A percentile compares a stretch with the other conserved stretches of the same genome.
phyloP scores from a whole-genome alignment of 2,888 invertebrate species.

The Leucoptera coffeella region DNA sequence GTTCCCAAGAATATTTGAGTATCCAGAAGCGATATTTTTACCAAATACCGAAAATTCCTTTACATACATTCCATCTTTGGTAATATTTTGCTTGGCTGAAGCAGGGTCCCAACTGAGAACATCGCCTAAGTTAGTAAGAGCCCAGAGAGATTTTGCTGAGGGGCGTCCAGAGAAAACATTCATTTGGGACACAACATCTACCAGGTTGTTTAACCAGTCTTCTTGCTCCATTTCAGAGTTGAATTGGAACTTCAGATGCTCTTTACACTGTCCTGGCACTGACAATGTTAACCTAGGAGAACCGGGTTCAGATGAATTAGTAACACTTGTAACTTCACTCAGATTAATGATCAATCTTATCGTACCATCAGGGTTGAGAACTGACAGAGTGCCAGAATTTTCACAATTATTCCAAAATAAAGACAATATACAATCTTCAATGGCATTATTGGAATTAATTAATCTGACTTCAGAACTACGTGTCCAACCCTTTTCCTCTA shows the following conservation, averaged over 20 bases:
- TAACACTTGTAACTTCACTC: constrained; percentile 70
- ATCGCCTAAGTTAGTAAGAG: constrained; percentile 72
- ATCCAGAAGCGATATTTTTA: constrained; percentile 57
- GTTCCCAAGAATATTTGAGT: constrained; percentile 59
- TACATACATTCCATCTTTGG: constrained; percentile 43
- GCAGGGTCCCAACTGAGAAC: constrained; percentile 73
- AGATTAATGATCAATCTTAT: constrained; percentile 69
- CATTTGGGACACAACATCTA: constrained; percentile 69
- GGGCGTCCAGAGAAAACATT: constrained; percentile 66
- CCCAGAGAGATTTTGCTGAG: constrained; percentile 69
- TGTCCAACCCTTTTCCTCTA: constrained; percentile 82
- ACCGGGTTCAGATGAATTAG: constrained; percentile 74
- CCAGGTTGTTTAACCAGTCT: constrained; percentile 81
- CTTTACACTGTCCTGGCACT: constrained; percentile 56
- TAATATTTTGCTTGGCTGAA: constrained; percentile 53
- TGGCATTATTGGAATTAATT: constrained; percentile 43
- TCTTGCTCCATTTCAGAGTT: constrained; percentile 79
- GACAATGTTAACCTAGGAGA: constrained; percentile 70
- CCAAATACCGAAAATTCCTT: constrained; percentile 68
- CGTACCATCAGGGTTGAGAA: constrained; percentile 72
- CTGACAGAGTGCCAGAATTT: constrained; percentile 67
- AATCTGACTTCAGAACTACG: constrained; percentile 76
- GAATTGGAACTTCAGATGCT: constrained; percentile 69
- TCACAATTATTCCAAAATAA: constrained; percentile 75
- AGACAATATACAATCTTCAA: constrained; percentile 73